Percentiles rank a stretch among this genome's conserved stretches.
Conservation (phyloP, 2,113 vertebrate species). For the Brevimyrus niger region DNA sequence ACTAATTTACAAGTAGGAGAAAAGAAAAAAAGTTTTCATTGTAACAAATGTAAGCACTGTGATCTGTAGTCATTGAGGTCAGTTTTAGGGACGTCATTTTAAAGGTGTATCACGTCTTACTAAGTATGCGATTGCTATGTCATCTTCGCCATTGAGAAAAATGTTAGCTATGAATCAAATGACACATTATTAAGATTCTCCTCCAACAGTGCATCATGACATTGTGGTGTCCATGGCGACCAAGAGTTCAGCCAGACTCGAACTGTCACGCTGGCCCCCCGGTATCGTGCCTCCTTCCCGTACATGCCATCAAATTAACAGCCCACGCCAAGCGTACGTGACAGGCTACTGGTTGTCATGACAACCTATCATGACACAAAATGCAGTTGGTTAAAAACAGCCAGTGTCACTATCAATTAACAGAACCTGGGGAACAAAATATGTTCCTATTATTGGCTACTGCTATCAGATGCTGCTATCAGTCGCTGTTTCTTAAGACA, state of each 20-base stretch:
- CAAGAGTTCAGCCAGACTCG: conserved; percentile 31
- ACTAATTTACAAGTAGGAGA: background rate
- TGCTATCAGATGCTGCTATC: background rate
- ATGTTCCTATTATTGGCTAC: background rate
- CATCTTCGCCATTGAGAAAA: background rate
- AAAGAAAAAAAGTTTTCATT: background rate
- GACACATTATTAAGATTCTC: background rate
- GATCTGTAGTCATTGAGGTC: background rate
- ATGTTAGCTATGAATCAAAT: background rate
- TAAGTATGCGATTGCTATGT: background rate
- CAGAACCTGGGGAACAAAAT: background rate
- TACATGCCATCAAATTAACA: conserved; percentile 22
- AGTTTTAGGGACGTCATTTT: background rate
- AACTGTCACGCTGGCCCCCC: conserved; percentile 9
- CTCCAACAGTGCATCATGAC: background rate
- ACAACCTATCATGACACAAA: background rate
- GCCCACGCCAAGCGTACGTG: background rate
- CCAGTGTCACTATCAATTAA: background rate
- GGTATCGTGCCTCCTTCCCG: conserved; percentile 22
- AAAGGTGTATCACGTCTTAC: background rate
- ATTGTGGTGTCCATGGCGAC: conserved; percentile 47
- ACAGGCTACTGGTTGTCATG: conserved; percentile 8
- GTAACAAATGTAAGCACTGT: background rate
- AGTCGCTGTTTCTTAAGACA: background rate
- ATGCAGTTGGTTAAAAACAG: background rate